These are phyloP conservation scores for Lophotis ruficrista DNA, from an alignment of 2,113 vertebrate species.

Conservation along the genomic window DNA sequence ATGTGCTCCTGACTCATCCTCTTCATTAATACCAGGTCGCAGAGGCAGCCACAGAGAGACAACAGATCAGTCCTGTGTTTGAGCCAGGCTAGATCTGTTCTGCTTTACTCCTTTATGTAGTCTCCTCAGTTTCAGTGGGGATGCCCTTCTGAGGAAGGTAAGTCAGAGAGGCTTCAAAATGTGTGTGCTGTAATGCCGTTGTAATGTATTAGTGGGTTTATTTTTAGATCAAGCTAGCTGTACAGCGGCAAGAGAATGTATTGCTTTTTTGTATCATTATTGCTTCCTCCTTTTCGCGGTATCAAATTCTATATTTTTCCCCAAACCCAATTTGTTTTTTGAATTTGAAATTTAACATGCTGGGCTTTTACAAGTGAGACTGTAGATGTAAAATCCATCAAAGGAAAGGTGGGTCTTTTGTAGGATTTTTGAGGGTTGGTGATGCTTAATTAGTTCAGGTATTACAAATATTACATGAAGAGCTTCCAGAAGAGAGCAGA, in stretches of 20 bases:
- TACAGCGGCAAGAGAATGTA: neutral
- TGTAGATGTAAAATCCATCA: neutral
- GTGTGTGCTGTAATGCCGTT: neutral
- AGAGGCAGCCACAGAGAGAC: neutral
- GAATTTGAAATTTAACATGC: neutral
- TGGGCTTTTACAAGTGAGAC: neutral
- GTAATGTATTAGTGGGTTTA: neutral
- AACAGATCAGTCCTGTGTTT: neutral
- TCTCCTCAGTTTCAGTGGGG: neutral
- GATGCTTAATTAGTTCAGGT: neutral
- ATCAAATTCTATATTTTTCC: neutral
- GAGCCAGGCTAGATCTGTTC: neutral
- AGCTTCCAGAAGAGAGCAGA: neutral
- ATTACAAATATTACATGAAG: neutral
- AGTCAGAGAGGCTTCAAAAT: neutral
- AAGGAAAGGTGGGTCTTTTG: neutral
- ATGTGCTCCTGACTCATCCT: neutral
- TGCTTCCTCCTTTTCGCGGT: neutral
- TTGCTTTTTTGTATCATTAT: neutral
- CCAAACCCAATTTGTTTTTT: neutral
- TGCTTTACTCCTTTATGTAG: neutral
- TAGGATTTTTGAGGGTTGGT: neutral
- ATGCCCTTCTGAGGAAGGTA: neutral
- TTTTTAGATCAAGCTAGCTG: neutral
- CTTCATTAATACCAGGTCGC: neutral